Evolutionary conservation across 1,140 invertebrate species (phyloP), one percentile per base, ranked within the genome.

Genomic region (Vollenhovia emeryi): DNA sequence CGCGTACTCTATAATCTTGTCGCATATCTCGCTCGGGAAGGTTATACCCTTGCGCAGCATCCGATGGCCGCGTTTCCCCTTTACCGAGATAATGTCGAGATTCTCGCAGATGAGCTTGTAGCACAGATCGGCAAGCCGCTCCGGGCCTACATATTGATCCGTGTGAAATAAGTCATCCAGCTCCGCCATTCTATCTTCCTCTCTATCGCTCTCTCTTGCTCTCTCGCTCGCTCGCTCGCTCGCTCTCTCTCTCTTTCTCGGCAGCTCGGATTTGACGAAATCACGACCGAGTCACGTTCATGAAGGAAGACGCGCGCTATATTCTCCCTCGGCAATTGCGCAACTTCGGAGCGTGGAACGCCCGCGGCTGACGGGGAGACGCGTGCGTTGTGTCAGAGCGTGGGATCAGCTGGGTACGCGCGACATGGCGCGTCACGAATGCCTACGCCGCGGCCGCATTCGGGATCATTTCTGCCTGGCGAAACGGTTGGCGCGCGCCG

Each of bases 21-120:
- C 97, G 92, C 97, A 97, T 85, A 97, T 96, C 94, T 97, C 97
- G 87, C 95, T 96, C 8, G 97, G 97, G 57, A 97, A 94, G 84
- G 95, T 95, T 48, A 97, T 91, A 52, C 95, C 96, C 87, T 95
- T 93, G 80, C 92, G 95, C 45, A 96, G 93, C 84, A 87, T 91
- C 76, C 95, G 91, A 50, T 94, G 92, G 6, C 93, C 94, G 69
- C 86, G 78, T 57, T 91, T 87, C 71, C 92, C 92, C 57, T 89
- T 92, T 30, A 91, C 92, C 60, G 96, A 96, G 76, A 97, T 95
- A 13, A 96, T 95, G 66, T 96, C 94, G n/a, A 96, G 88, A 93
- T 97, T 94, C 86, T 96, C 95, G 80, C 96, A 96, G 50, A 97
- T 96, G 90, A 96, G 96, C 86, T 96, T 95, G 86, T 96, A 96